Base-by-base conservation (phyloP, 1,140 invertebrate species). In the Pseudomyrmex gracilis region DNA sequence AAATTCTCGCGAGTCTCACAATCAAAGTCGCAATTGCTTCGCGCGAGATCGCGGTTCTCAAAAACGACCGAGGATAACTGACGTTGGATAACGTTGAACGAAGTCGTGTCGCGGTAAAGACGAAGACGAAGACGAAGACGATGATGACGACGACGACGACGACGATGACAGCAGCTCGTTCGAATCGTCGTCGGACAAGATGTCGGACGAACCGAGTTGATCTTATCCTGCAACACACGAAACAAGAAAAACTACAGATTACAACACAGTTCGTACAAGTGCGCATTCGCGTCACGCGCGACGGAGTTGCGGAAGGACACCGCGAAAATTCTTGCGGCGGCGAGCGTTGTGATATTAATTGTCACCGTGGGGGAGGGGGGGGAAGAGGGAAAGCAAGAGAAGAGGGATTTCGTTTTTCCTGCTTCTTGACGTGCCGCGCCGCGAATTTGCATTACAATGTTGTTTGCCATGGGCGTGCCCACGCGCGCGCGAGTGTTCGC, bases 201-300 rank as follows among this genome's bases (percentile, higher is more conserved):
- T 64, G 64, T 15, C 51, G 34, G 24, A 17, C 20, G 43, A 10
- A n/a, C 24, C n/a, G 53, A n/a, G 17, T 60, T 73, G 53, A 43
- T 61, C 53, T 83, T 87, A 86, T 67, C 66, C 87, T 88, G 87
- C 10, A 87, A 88, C 76, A 88, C 76, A 53, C 49, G 60, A 77
- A 49, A 22, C 20, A 5, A 51, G 58, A 17, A 70, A 70, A 74
- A 82, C 66, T 34, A 20, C 55, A 57, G 45, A 20, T 53, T 80
- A 45, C 22, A 64, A 45, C 22, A 64, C 34, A 34, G 34, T 34
- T 5, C 5, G 34, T 34, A 12, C 45, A 24, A 49, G 57, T 24
- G 57, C 45, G 45, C 9, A 78, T 86, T 77, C 67, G n/a, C 17
- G 73, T 85, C 68, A 80, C 76, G 76, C 51, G 76, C 76, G 34